These are phyloP conservation scores for Cassiopea andromeda DNA, from an alignment of 30 jellyfish, hydroid and myxozoan genomes.

Conservation along the genomic window DNA sequence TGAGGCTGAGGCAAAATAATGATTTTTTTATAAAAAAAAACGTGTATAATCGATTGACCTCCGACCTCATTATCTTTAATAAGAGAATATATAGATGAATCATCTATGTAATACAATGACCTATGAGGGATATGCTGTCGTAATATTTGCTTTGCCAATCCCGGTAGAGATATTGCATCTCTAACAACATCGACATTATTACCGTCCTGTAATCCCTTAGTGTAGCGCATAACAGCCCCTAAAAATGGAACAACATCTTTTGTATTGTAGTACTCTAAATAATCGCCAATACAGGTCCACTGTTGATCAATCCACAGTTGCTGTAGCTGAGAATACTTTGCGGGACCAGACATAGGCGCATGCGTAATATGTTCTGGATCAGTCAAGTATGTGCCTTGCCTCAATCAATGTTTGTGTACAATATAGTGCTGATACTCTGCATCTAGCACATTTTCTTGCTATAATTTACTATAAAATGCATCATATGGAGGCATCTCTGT, in stretches of 20 bases:
- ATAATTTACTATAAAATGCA: slow-evolving; percentile 2
- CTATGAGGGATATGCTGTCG: background rate
- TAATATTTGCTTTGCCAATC: background rate
- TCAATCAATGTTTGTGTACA: too few relatives aligned
- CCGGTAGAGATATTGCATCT: slow-evolving; percentile 11
- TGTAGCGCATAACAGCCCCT: background rate
- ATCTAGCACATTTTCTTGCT: slow-evolving; percentile 2
- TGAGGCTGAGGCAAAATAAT: too few relatives aligned
- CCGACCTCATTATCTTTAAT: background rate
- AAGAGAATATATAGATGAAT: background rate
- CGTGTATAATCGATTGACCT: slow-evolving; percentile 21
- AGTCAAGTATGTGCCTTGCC: too few relatives aligned
- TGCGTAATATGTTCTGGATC: background rate
- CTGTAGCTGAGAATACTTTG: background rate
- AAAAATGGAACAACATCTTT: slow-evolving; percentile 3
- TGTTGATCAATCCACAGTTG: background rate
- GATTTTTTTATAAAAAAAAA: too few relatives aligned
- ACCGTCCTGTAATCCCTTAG: background rate
- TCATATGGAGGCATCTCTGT: slow-evolving; percentile 18
- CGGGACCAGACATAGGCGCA: background rate
- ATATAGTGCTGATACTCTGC: background rate
- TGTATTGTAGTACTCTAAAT: background rate
- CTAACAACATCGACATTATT: background rate
- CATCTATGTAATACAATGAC: background rate
- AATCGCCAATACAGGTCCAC: background rate